phyloP scores from a whole-genome alignment of 2,888 invertebrate species.

The Trichopria drosophilae region DNA sequence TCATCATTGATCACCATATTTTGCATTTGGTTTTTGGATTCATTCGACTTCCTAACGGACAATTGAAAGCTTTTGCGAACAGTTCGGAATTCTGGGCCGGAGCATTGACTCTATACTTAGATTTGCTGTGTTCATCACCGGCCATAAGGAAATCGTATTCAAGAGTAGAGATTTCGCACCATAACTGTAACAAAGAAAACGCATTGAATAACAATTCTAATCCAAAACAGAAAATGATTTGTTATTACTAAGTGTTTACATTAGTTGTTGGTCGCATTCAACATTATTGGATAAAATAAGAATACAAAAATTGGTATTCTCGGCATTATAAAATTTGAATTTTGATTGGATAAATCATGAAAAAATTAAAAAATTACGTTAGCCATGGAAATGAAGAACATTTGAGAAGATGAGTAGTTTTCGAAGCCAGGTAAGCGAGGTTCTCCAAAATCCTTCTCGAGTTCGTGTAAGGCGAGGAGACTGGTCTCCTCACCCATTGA shows the following conservation, averaged over 20 bases:
- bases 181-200: background rate
- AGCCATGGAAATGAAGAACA: conserved; percentile 55
- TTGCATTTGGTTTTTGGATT: conserved; percentile 3
- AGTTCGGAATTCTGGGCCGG: conserved; percentile 4
- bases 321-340: too few species aligned
- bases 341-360: too few species aligned
- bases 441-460: conserved; percentile 36
- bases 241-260: too few species aligned
- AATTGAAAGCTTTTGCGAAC: conserved; percentile 5
- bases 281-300: too few species aligned
- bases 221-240: too few species aligned
- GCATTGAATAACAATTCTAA: too few species aligned
- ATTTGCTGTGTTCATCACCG: background rate
- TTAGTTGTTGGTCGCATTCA: too few species aligned
- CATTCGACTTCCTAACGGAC: conserved; percentile 2
- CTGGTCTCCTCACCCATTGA: conserved; percentile 15
- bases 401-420: conserved; percentile 50
- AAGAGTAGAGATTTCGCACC: conserved; percentile 2
- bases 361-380: conserved; percentile 43
- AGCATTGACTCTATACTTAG: conserved; percentile 1
- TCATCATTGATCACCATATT: conserved; percentile 1
- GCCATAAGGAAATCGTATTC: conserved; percentile 1
- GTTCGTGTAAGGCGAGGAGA: conserved; percentile 17
- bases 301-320: background rate
- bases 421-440: conserved; percentile 51